Evolutionary conservation across 2,888 invertebrate species (phyloP).

Genomic region (Buathra laborator): DNA sequence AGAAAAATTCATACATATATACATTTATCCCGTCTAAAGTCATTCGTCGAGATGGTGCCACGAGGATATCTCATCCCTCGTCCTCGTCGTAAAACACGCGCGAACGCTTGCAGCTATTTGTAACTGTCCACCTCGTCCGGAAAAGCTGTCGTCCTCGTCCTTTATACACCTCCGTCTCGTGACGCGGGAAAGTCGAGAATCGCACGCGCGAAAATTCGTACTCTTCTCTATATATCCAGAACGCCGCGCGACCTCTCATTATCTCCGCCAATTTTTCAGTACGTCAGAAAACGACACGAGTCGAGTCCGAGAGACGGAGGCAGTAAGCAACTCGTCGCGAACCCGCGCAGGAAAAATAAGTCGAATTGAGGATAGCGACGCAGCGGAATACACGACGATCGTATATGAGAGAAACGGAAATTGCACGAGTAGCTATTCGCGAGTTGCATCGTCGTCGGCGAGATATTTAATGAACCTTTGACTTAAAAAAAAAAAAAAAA

Average conservation of each 20-base stretch:
- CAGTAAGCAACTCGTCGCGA: constrained; percentile 40
- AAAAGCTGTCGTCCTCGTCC: constrained; percentile 53
- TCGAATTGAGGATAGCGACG: neutral
- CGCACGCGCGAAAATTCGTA: constrained; percentile 13
- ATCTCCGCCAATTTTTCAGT: constrained; percentile 57
- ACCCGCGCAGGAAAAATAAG: constrained; percentile 32
- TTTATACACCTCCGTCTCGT: neutral
- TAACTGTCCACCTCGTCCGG: constrained; percentile 62
- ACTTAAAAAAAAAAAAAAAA: neutral
- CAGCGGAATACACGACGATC: neutral
- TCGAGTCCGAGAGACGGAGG: constrained; percentile 14
- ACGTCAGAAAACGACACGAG: constrained; percentile 8
- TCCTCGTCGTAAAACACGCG: constrained; percentile 43
- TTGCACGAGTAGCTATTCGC: neutral
- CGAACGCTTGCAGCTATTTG: constrained; percentile 60
- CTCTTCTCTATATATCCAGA: constrained; percentile 7
- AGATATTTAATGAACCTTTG: constrained; percentile 15
- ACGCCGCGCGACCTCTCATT: constrained; percentile 60
- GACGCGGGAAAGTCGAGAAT: constrained; percentile 5
- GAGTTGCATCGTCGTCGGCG: neutral
- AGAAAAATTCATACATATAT: constrained; percentile 6
- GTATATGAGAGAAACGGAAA: constrained; percentile 3
- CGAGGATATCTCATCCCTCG: constrained; percentile 33
- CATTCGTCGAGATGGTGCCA: constrained; percentile 10
- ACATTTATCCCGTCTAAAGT: constrained; percentile 8